These are phyloP conservation scores for Probaryconus sp. DNA, from an alignment of 1,140 invertebrate genomes.

Conservation along the genomic window DNA sequence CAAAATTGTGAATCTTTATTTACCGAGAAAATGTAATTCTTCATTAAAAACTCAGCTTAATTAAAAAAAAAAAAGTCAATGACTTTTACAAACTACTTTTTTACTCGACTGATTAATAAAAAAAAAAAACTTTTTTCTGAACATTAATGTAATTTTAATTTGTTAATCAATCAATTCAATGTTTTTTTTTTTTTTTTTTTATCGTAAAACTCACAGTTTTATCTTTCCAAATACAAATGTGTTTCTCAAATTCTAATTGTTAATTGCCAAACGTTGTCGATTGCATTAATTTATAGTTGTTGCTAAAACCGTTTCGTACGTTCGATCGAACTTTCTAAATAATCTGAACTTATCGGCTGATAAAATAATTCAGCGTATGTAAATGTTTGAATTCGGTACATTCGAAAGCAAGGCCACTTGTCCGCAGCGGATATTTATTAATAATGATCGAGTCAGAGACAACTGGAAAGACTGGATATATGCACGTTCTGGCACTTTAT, in stretches of 20 bases:
- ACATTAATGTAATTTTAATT: too few species aligned
- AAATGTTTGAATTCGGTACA: slow-evolving; percentile 37
- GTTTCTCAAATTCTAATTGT: too few species aligned
- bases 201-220: too few species aligned
- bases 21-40: slow-evolving; percentile 21
- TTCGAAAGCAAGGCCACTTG: slow-evolving; percentile 44
- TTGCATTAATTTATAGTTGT: too few species aligned
- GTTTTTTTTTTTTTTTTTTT: too few species aligned
- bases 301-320: too few species aligned
- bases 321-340: background rate
- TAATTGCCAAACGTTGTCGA: too few species aligned
- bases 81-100: too few species aligned
- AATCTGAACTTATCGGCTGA: slow-evolving; percentile 2
- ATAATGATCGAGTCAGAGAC: slow-evolving; percentile 49
- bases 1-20: slow-evolving; percentile 25
- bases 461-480: slow-evolving; percentile 61
- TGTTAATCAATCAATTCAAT: too few species aligned
- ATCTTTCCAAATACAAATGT: too few species aligned
- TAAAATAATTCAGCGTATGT: slow-evolving; percentile 28
- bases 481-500: slow-evolving; percentile 55
- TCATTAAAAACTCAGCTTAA: background rate
- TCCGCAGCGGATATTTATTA: slow-evolving; percentile 49
- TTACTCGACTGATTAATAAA: too few species aligned
- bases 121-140: too few species aligned
- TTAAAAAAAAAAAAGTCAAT: slow-evolving; percentile 1